Base-by-base conservation (phyloP, 2,888 invertebrate genomes). In the Cremastobaeus sp. region DNA sequence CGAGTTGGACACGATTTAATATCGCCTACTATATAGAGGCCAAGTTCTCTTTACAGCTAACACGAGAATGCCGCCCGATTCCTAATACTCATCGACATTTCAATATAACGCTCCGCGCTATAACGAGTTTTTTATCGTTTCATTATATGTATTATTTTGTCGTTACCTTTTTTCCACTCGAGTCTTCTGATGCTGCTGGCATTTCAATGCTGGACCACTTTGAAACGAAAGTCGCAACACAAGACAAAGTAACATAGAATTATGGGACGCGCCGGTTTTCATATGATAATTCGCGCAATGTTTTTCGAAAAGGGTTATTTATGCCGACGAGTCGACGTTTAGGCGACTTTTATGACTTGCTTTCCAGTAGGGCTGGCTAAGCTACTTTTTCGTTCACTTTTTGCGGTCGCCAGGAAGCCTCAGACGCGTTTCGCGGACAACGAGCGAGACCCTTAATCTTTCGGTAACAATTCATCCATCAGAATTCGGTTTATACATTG, bases 61-160 rank as follows among this genome's bases (percentile, higher is more conserved):
- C n/a, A 74, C 68, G 64, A 62, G 74, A 68, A 65, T 59, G 69
- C 65, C 57, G 74, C 65, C 65, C 69, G 45, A 69, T 69, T 65
- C 70, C 60, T 70, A 74, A 74, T 65, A 65, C 48, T 60, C 60
- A 74, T 74, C 74, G 74, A 74, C 74, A 70, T 65, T 74, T 70
- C 74, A 74, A 70, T 74, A 70, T 74, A 70, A 70, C 74, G 74
- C 60, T 70, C 65, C 65, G 43, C 55, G 64, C 65, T 39, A 48
- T 69, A 74, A 74, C 68, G 74, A 74, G 69, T 70, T 70, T 65
- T 70, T 74, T 70, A 74, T 74, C 69, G 64, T 59, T 64, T 69
- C 69, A 74, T 74, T 74, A 74, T 74, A 64, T 64, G n/a, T n/a
- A n/a, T 54, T 37, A 50, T 45, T 66, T 69, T 52, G 43, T 48